Base-by-base conservation (phyloP, 2,888 invertebrate species). In the Diarsia rubi region DNA sequence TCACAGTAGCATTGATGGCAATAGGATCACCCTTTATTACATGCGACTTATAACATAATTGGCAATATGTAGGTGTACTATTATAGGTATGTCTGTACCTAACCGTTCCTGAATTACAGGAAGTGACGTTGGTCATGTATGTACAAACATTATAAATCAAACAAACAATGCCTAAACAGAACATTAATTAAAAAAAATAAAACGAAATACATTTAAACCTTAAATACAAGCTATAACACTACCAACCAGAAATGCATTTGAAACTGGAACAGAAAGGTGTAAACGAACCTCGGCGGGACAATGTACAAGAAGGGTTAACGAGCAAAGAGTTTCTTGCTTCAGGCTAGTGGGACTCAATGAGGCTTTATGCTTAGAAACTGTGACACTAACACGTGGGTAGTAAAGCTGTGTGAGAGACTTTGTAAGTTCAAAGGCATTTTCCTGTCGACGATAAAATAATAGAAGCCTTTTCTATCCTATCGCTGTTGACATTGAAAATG, bases 221-320 rank as follows among this genome's bases (percentile, higher is more conserved):
- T 16, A 54, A 8, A 54, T 0, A 19, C 11, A 62, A 31, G 2
- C 1, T n/a, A 57, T 24, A 67, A 1, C 5, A 21, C 21, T 44
- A 27, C 12, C 16, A 62, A 27, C 21, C 8, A 76, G 60, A 1
- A 42, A 37, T 70, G 62, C 62, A 82, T 57, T 63, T 45, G 31
- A 57, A 70, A 52, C 52, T 62, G 62, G 63, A 59, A 57, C 68
- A 83, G 81, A 86, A 84, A 83, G 81, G 73, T 75, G 60, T 79
- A 86, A 87, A 86, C 78, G 78, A 86, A 81, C 73, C 62, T 37
- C 68, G 59, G 47, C 3, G 19, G 62, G 65, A 86, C 81, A 84
- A 78, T 78, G 37, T 80, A 80, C 81, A 80, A 83, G 85, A 87
- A 86, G 45, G 73, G 47, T 69, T 86, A 86, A 86, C 87, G 82